A percentile compares a stretch with the other conserved stretches of the same genome.
phyloP scores from a whole-genome alignment of 2,797 vertebrate genomes.

The Pipistrellus pipistrellus region DNA sequence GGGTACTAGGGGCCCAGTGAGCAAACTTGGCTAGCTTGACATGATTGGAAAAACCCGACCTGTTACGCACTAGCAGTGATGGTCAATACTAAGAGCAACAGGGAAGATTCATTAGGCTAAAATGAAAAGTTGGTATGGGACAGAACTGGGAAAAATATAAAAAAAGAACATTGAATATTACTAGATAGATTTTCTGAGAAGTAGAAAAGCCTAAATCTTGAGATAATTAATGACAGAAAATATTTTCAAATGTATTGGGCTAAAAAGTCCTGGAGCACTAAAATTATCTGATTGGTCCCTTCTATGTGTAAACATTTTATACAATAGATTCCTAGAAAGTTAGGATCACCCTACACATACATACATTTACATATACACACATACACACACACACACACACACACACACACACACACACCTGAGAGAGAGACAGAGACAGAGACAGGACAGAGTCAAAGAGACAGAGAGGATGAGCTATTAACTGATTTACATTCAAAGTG shows the following conservation, averaged over 20 bases:
- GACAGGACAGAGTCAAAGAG: no score
- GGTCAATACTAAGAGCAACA: neutral
- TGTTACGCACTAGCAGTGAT: neutral
- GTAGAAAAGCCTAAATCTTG: neutral
- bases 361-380: neutral
- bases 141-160: neutral
- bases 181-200: constrained; percentile 5
- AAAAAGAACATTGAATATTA: neutral
- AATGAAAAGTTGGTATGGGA: neutral
- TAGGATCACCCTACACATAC: neutral
- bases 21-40: neutral
- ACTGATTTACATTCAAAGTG: neutral
- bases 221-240: constrained; percentile 24
- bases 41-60: neutral
- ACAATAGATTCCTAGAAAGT: constrained; percentile 37
- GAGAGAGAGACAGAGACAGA: no score
- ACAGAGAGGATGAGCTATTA: no score
- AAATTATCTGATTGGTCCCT: constrained; percentile 14
- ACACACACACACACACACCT: no score
- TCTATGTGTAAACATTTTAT: constrained; percentile 50
- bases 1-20: neutral
- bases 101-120: neutral
- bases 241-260: constrained; percentile 1
- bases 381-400: no score
- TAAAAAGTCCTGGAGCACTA: neutral